Evolutionary conservation across 2,113 vertebrate genomes (phyloP), one percentile per base, ranked within the genome.

Genomic region (Rissa tridactyla): DNA sequence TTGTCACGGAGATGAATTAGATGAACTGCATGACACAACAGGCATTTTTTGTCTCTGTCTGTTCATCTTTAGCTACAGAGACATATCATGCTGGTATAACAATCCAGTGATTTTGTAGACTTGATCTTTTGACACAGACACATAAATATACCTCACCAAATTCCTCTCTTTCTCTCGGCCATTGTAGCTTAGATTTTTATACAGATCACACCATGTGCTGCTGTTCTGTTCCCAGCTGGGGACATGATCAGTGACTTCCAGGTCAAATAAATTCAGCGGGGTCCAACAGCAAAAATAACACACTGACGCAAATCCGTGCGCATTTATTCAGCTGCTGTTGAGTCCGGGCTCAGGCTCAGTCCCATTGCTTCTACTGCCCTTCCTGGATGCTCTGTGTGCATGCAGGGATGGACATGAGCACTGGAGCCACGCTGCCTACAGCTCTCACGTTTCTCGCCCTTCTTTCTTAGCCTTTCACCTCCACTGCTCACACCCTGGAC

Each of bases 201-300:
- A 73, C n/a, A 86, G 75, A 70, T 92, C 92, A 88, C 68, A 87
- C 70, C 62, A 29, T 60, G 30, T 8, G 2, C 61, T 91, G 86
- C 70, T 82, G 66, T 60, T 87, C 77, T 82, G 40, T 82, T 95
- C 91, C 81, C 94, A 91, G 60, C 82, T 92, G 89, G 73, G 65
- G 30, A 96, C 46, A 69, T 85, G 86, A 92, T 94, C 0, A 0
- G 83, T 95, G 78, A 91, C 91, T 94, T 95, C 83, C 94, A 95
- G 88, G 94, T 96, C 93, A 96, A 94, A 94, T 40, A 92, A 94
- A 95, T 96, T 96, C 92, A 82, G 47, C 2, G 0, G 61, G 44
- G 81, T 49, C 65, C 81, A 82, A 80, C n/a, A 73, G 66, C 78
- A 94, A 95, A 95, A 97, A 96, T 94, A 95, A 94, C 18, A 71